These are phyloP conservation scores for Steinernema scapterisci DNA, from an alignment of 2,888 invertebrate genomes.

Conservation along the genomic window DNA sequence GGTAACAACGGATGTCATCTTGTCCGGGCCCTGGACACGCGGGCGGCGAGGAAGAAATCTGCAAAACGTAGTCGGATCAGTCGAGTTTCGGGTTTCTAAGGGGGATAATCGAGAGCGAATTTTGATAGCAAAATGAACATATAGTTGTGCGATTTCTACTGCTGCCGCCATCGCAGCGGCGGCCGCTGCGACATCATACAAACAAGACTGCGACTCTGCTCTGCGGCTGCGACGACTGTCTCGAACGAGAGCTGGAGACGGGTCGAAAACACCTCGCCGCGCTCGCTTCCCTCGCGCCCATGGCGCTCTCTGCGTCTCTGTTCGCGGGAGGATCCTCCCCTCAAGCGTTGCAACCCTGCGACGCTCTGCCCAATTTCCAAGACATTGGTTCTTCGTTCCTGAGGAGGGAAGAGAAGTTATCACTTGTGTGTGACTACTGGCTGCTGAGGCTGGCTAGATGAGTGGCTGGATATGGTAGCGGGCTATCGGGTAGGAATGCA, in stretches of 20 bases:
- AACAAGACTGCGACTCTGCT: constrained; percentile 17
- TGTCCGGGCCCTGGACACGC: neutral
- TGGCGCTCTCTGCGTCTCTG: constrained; percentile 26
- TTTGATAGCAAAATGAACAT: constrained; percentile 5
- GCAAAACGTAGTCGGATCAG: neutral
- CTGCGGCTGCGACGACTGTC: neutral
- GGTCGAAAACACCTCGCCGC: constrained; percentile 5
- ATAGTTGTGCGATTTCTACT: neutral
- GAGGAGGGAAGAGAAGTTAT: constrained; percentile 14
- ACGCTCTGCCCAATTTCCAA: neutral
- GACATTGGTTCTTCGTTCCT: neutral
- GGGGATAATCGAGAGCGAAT: neutral
- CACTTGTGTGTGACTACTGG: constrained; percentile 24
- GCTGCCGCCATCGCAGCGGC: neutral
- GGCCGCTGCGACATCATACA: constrained; percentile 23
- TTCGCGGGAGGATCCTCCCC: constrained; percentile 17
- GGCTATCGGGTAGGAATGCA: constrained; percentile 67
- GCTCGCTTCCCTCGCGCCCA: neutral
- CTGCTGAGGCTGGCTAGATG: constrained; percentile 30
- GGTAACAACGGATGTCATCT: neutral
- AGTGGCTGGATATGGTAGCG: constrained; percentile 55
- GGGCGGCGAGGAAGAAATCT: neutral
- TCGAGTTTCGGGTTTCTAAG: constrained; percentile 7
- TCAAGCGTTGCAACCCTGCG: neutral
- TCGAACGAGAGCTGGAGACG: constrained; percentile 3